These are phyloP conservation scores for Tenthredo distinguenda DNA, from an alignment of 2,888 invertebrate genomes.

Conservation along the genomic window DNA sequence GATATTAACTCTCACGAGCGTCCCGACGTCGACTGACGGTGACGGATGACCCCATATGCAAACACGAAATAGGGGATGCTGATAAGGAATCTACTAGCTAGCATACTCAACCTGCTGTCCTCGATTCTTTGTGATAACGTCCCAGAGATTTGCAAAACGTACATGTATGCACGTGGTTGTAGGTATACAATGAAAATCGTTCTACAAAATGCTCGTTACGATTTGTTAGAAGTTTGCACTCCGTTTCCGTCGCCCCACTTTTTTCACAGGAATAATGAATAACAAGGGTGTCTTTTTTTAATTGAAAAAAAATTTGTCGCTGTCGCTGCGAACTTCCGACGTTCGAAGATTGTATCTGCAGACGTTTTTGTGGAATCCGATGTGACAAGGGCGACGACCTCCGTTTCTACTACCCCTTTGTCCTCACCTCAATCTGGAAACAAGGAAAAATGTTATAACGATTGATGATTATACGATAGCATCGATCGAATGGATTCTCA, in stretches of 20 bases:
- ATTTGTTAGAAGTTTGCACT: constrained; percentile 14
- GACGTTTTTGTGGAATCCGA: constrained; percentile 5
- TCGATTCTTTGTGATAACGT: constrained; percentile 1
- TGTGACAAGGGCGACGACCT: constrained; percentile 19
- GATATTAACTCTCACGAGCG: constrained; percentile 42
- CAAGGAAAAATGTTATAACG: constrained; percentile 13
- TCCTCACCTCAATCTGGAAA: not conserved
- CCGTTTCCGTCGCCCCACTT: not conserved
- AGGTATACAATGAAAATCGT: not conserved
- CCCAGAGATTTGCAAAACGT: not conserved
- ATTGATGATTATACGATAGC: constrained; percentile 3
- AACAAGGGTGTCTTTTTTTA: not conserved
- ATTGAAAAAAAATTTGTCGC: not conserved
- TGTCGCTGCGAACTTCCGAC: constrained; percentile 11
- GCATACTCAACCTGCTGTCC: constrained; percentile 12
- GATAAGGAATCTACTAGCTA: constrained; percentile 46
- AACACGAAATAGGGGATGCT: constrained; percentile 43
- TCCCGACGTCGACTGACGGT: constrained; percentile 45
- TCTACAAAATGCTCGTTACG: constrained; percentile 4
- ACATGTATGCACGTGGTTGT: not conserved
- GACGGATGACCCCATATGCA: constrained; percentile 47
- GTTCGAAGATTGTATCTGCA: not conserved
- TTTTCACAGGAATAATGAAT: not conserved
- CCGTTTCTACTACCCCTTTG: not conserved
- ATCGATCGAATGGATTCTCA: not conserved